phyloP scores from a whole-genome alignment of 2,797 vertebrate genomes.

The Decapterus maruadsi region DNA sequence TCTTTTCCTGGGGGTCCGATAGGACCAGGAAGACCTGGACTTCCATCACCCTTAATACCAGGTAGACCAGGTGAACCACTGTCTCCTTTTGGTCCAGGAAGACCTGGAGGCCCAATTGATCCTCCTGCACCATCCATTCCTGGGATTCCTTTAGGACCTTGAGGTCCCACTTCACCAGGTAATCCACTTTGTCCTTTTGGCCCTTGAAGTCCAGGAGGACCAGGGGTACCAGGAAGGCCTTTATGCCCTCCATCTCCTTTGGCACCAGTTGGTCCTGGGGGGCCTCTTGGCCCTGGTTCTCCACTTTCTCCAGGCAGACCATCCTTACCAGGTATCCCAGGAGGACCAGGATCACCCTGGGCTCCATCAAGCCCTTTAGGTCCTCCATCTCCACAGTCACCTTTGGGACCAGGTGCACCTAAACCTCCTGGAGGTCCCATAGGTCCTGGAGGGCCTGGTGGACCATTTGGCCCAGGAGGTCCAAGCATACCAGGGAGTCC shows the following conservation, averaged over 20 bases:
- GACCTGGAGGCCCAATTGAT: slow-evolving; percentile 91
- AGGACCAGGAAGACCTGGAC: slow-evolving; percentile 88
- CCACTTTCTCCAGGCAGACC: slow-evolving; percentile 93
- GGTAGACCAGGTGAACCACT: slow-evolving; percentile 88
- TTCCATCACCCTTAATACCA: slow-evolving; percentile 89
- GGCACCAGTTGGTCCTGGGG: slow-evolving; percentile 88
- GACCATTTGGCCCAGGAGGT: slow-evolving; percentile 89
- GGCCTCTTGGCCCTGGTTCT: slow-evolving; percentile 91
- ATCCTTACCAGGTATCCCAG: slow-evolving; percentile 92
- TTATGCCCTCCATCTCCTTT: slow-evolving; percentile 94
- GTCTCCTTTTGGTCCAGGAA: slow-evolving; percentile 92
- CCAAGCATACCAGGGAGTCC: slow-evolving; percentile 92
- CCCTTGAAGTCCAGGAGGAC: slow-evolving; percentile 88
- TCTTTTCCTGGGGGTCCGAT: slow-evolving; percentile 91
- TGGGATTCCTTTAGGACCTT: slow-evolving; percentile 94
- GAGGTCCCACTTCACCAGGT: slow-evolving; percentile 90
- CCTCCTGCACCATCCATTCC: slow-evolving; percentile 92
- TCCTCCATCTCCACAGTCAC: slow-evolving; percentile 89
- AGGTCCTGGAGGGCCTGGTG: slow-evolving; percentile 88
- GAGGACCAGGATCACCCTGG: slow-evolving; percentile 90
- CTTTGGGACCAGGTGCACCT: slow-evolving; percentile 93
- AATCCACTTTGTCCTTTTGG: slow-evolving; percentile 91
- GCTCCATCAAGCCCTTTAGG: slow-evolving; percentile 90
- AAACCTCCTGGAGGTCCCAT: slow-evolving; percentile 89
- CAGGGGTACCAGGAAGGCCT: slow-evolving; percentile 91